Base-by-base conservation (phyloP, 2,888 invertebrate genomes). In the Mythimna vitellina region DNA sequence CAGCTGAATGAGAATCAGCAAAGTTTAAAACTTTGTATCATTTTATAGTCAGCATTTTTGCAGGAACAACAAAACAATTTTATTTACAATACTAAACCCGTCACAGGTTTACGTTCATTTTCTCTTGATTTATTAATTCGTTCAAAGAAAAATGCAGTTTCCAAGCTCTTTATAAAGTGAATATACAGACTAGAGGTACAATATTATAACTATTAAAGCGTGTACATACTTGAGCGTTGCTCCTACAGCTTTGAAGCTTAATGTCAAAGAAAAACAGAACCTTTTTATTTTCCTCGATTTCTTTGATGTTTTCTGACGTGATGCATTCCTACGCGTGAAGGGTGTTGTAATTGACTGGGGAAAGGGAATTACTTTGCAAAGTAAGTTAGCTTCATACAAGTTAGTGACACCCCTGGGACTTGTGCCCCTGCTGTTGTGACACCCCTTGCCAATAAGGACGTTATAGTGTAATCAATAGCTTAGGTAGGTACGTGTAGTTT, bases 271-370 rank as follows among this genome's bases (percentile, higher is more conserved):
- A 77, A 67, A 51, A 61, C n/a, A 53, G 5, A 35, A 32, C 6
- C 29, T 46, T 35, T 9, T 14, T 20, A 35, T 58, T 29, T 68
- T 51, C 14, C 22, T 49, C 20, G 42, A 77, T 49, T 63, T 70
- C 25, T 76, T 79, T 74, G 54, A 74, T 60, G 70, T 76, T n/a
- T 35, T 51, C 35, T 29, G 53, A 35, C 70, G 20, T 12, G 63
- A 20, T 66, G 76, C 65, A 70, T 17, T 60, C 38, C 35, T 20
- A 20, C 58, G 76, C 49, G 53, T 25, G 54, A 10, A 80, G 81
- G 80, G 78, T 35, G 64, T 32, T 49, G 29, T 80, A 70, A 76
- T 80, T 58, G 70, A 70, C 80, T 61, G 38, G 61, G 80, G 66
- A 56, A 73, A 74, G 32, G 63, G 56, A 70, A 80, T 76, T 80